Evolutionary conservation across 2,113 vertebrate genomes (phyloP).

Genomic region (Oriolus oriolus): DNA sequence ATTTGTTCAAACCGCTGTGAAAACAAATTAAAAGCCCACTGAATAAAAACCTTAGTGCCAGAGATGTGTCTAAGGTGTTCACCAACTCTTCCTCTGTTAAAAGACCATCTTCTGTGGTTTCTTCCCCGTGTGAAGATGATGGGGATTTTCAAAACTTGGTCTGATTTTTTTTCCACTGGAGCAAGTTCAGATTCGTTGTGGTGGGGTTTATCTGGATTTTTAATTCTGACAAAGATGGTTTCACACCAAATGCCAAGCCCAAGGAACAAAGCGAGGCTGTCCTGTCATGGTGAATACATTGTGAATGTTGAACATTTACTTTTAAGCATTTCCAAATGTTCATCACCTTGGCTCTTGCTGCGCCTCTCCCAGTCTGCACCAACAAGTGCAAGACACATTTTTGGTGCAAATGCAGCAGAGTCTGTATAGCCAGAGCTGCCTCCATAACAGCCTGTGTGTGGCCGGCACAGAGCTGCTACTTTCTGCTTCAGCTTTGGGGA

Average conservation of each 20-base stretch:
- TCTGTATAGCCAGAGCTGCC: background rate
- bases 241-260: background rate
- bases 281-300: background rate
- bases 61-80: conserved; percentile 87
- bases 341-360: background rate
- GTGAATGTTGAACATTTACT: background rate
- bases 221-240: background rate
- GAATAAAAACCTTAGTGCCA: conserved; percentile 85
- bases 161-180: background rate
- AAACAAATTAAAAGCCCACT: conserved; percentile 99
- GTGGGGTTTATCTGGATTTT: background rate
- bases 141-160: background rate
- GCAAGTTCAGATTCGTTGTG: background rate
- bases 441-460: fast-evolving
- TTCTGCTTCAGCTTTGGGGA: background rate
- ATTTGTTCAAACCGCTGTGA: conserved; percentile 98
- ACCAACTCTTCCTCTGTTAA: conserved; percentile 74
- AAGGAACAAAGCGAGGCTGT: background rate
- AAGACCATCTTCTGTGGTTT: conserved; percentile 17
- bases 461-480: background rate
- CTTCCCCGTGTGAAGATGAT: background rate
- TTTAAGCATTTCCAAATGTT: background rate
- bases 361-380: background rate
- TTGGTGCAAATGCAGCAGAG: background rate
- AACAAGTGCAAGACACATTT: background rate